phyloP scores from a whole-genome alignment of 1,140 invertebrate species.

The Lutraria rhynchaena region DNA sequence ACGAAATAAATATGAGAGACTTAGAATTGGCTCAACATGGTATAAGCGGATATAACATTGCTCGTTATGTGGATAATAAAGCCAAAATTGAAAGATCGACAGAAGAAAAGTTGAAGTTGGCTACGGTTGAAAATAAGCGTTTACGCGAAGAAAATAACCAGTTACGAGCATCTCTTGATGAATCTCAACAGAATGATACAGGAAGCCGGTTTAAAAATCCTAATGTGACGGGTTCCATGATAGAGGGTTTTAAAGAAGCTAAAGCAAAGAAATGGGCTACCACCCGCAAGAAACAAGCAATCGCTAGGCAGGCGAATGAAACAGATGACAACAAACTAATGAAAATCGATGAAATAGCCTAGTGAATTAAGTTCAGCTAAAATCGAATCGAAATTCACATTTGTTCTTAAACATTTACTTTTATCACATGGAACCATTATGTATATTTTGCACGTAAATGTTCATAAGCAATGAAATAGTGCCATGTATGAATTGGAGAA shows the following conservation, averaged over 20 bases:
- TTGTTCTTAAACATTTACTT: no score
- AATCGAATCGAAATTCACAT: no score
- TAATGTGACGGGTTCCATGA: constrained; percentile 35
- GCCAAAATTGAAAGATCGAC: constrained; percentile 14
- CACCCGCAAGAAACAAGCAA: background rate
- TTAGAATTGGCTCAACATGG: constrained; percentile 15
- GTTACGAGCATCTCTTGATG: constrained; percentile 43
- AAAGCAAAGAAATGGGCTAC: constrained; percentile 48
- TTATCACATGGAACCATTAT: no score
- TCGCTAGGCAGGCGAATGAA: constrained; percentile 19
- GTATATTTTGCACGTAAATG: no score
- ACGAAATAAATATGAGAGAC: constrained; percentile 39
- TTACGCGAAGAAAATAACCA: constrained; percentile 37
- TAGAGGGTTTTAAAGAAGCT: constrained; percentile 48
- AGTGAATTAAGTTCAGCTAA: no score
- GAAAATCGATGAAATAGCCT: constrained; percentile 37
- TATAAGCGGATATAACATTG: constrained; percentile 29
- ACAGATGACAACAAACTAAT: constrained; percentile 53
- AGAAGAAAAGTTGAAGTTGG: constrained; percentile 44
- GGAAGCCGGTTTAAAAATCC: constrained; percentile 40
- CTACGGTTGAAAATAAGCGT: constrained; percentile 27
- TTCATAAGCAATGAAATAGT: no score
- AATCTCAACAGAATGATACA: constrained; percentile 13
- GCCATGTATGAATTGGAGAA: no score
- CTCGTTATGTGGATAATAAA: constrained; percentile 30